phyloP scores from a whole-genome alignment of 2,113 vertebrate genomes.

The Sigmodon hispidus region DNA sequence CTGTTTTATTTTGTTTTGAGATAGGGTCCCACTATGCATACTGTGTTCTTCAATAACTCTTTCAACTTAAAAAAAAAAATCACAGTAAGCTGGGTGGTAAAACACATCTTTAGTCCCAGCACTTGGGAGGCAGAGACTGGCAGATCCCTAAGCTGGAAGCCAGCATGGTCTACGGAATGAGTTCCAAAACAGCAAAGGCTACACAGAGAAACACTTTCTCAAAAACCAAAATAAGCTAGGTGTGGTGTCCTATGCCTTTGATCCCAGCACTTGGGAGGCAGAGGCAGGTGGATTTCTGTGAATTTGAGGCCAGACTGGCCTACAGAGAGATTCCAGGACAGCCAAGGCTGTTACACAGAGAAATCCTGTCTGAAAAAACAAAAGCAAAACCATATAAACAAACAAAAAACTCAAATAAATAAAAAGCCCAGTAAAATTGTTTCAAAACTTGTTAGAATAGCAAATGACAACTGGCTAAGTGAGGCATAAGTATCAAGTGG shows the following conservation, averaged over 20 bases:
- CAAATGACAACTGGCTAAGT: neutral
- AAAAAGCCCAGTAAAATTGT: neutral
- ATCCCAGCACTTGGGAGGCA: neutral
- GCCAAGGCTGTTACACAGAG: neutral
- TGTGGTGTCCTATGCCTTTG: neutral
- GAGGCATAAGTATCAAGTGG: neutral
- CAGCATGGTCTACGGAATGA: neutral
- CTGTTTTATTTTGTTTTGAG: neutral
- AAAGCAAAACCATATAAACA: neutral
- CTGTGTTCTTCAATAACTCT: neutral
- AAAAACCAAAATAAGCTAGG: neutral
- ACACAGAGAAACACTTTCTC: neutral
- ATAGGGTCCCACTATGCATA: neutral
- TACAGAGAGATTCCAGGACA: neutral
- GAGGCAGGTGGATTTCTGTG: too few species aligned
- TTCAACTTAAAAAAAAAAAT: neutral
- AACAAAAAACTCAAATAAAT: neutral
- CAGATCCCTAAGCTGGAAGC: neutral
- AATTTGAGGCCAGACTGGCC: neutral
- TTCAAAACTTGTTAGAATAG: neutral
- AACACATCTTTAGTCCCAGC: neutral
- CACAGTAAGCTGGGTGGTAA: neutral
- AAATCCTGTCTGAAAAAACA: neutral
- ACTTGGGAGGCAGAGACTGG: neutral
- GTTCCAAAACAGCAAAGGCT: neutral